These are phyloP conservation scores for Oreochromis aureus DNA, from an alignment of 2,113 vertebrate species.

Conservation along the genomic window DNA sequence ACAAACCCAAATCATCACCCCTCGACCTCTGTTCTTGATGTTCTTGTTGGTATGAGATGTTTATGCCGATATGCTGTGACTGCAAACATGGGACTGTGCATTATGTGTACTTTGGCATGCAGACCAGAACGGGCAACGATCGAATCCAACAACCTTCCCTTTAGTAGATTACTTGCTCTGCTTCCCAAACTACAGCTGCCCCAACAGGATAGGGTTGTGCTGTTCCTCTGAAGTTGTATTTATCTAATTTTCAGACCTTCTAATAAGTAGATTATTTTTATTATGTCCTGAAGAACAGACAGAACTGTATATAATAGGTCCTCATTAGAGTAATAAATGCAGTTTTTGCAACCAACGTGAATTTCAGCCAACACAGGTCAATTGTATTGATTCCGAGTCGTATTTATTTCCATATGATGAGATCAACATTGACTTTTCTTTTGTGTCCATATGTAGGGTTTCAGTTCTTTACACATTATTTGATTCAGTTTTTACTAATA, in stretches of 20 bases:
- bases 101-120: accelerated
- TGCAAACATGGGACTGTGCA: neutral
- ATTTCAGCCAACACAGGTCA: neutral
- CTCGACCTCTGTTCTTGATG: neutral
- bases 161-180: neutral
- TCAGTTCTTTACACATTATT: neutral
- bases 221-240: neutral
- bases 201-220: neutral
- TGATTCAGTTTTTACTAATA: neutral
- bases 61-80: neutral
- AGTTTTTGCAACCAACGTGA: accelerated
- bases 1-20: accelerated
- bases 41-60: neutral
- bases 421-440: neutral
- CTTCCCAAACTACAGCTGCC: neutral
- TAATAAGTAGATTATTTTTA: neutral
- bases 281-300: neutral
- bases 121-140: accelerated
- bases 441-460: neutral
- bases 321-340: neutral
- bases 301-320: neutral
- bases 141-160: neutral
- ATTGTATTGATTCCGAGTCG: neutral
- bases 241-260: accelerated
- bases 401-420: neutral